Percentiles rank a stretch among this genome's conserved stretches.
phyloP scores from a whole-genome alignment of 2,888 invertebrate genomes.

The Lithophane semibrunnea region DNA sequence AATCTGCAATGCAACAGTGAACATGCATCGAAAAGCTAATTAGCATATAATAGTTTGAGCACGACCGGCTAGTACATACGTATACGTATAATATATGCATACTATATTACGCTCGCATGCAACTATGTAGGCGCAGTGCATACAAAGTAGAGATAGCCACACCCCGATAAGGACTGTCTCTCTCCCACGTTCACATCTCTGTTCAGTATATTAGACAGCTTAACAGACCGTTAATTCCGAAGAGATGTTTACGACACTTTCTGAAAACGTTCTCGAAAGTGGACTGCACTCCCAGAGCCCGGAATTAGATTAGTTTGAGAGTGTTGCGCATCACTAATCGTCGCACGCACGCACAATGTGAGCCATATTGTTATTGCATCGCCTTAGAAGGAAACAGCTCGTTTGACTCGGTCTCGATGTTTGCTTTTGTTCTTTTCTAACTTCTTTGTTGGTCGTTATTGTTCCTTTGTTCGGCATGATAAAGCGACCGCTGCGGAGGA shows the following conservation, averaged over 20 bases:
- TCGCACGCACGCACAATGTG: slow-evolving; percentile 76
- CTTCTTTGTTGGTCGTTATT: slow-evolving; percentile 85
- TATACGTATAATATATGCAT: slow-evolving; percentile 49
- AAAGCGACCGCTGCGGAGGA: slow-evolving; percentile 76
- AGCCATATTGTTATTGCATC: slow-evolving; percentile 84
- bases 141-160: slow-evolving; percentile 87
- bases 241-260: slow-evolving; percentile 74
- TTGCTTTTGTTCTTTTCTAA: slow-evolving; percentile 87
- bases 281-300: slow-evolving; percentile 57
- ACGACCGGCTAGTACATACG: slow-evolving; percentile 71
- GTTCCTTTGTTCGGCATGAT: slow-evolving; percentile 85
- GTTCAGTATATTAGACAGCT: slow-evolving; percentile 65
- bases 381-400: slow-evolving; percentile 83
- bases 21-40: slow-evolving; percentile 80
- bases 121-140: slow-evolving; percentile 82
- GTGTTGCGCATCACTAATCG: slow-evolving; percentile 75
- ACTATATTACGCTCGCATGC: slow-evolving; percentile 76
- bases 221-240: slow-evolving; percentile 73
- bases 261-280: slow-evolving; percentile 67
- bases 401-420: slow-evolving; percentile 80
- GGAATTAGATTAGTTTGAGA: slow-evolving; percentile 76
- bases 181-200: slow-evolving; percentile 74
- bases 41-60: slow-evolving; percentile 83
- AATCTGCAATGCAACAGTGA: slow-evolving; percentile 74
- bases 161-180: slow-evolving; percentile 83